Percentiles rank a stretch among this genome's conserved stretches.
Conservation (phyloP, 2,888 invertebrate genomes). For the Eristalinus aeneus region DNA sequence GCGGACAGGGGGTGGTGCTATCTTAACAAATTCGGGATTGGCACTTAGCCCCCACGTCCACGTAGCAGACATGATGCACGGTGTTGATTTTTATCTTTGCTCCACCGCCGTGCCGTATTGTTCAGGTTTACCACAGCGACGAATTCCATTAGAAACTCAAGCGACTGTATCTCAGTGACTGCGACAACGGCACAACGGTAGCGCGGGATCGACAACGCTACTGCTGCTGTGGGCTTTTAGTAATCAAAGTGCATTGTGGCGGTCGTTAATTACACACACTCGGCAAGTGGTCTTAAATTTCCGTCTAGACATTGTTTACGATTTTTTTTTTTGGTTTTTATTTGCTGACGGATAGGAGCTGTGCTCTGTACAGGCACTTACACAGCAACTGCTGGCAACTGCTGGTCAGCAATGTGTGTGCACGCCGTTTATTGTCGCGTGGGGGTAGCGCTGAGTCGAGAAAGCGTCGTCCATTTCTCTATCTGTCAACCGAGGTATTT, state of each 20-base stretch:
- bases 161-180: neutral
- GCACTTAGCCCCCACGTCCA: conserved; percentile 20
- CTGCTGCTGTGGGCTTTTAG: conserved; percentile 6
- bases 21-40: conserved; percentile 46
- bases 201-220: too few species aligned
- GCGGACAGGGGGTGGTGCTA: conserved; percentile 13
- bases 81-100: neutral
- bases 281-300: conserved; percentile 44
- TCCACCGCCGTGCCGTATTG: neutral
- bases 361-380: neutral
- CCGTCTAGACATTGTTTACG: conserved; percentile 63
- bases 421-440: conserved; percentile 2
- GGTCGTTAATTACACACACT: conserved; percentile 39
- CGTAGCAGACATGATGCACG: neutral
- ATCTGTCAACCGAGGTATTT: neutral
- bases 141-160: neutral
- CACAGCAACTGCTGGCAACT: neutral
- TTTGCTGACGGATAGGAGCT: neutral
- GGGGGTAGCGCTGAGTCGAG: neutral
- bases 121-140: neutral
- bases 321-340: conserved; percentile 4
- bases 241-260: conserved; percentile 34
- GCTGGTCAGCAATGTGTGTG: neutral
- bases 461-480: neutral
- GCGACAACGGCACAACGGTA: neutral